These are phyloP conservation scores for Strix occidentalis DNA, from an alignment of 2,797 vertebrate genomes.

Conservation along the genomic window DNA sequence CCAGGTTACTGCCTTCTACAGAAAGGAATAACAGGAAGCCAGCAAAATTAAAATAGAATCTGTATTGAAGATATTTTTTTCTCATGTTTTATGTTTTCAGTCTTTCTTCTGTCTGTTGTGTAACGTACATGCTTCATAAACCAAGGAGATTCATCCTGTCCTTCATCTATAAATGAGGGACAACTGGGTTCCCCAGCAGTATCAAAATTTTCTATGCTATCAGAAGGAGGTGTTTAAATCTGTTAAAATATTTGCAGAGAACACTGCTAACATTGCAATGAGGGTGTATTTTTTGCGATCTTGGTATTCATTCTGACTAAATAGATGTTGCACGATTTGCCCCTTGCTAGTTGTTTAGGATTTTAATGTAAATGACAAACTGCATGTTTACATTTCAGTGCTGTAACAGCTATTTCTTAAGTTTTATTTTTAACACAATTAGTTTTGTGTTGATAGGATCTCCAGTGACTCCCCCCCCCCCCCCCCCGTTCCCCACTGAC, in stretches of 20 bases:
- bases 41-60: background rate
- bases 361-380: constrained; percentile 51
- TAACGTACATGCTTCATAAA: background rate
- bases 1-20: background rate
- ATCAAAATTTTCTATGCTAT: constrained; percentile 4
- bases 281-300: background rate
- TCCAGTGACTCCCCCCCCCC: background rate
- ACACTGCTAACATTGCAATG: background rate
- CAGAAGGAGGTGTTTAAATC: background rate
- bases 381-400: background rate
- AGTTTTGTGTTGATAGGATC: background rate
- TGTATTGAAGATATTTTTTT: background rate
- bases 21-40: background rate
- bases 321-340: constrained; percentile 43
- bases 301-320: constrained; percentile 52
- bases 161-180: background rate
- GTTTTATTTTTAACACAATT: background rate
- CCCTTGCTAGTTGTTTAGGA: background rate
- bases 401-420: background rate
- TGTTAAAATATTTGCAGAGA: constrained; percentile 28
- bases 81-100: background rate
- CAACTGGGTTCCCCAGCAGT: background rate
- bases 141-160: background rate
- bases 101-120: background rate
- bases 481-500: background rate